These are phyloP conservation scores for Zeuzera pyrina DNA, from an alignment of 2,888 invertebrate genomes.

Conservation along the genomic window DNA sequence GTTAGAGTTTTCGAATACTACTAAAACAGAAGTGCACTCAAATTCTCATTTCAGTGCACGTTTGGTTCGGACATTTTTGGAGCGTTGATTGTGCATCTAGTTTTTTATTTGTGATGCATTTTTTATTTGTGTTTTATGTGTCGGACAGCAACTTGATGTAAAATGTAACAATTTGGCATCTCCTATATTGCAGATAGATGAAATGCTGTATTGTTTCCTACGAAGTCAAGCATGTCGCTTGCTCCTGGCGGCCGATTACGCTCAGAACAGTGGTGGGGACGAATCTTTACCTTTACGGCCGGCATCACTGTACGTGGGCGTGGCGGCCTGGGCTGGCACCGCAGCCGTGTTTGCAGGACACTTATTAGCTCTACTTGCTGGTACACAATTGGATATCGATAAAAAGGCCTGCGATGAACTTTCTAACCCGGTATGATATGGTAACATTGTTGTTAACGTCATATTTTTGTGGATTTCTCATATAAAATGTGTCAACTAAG, in stretches of 20 bases:
- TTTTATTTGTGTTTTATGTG: neutral
- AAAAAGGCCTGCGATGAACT: constrained; percentile 30
- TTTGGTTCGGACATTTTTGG: too few species aligned
- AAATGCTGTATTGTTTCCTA: constrained; percentile 85
- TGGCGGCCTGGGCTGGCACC: constrained; percentile 56
- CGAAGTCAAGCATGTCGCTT: constrained; percentile 79
- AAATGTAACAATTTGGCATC: too few species aligned
- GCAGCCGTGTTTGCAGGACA: constrained; percentile 74
- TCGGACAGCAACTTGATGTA: neutral
- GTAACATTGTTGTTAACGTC: too few species aligned
- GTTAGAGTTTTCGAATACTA: too few species aligned
- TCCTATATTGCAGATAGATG: constrained; percentile 78
- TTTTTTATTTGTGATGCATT: too few species aligned
- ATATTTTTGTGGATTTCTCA: too few species aligned
- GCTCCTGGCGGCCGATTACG: constrained; percentile 66
- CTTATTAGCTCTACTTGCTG: constrained; percentile 76
- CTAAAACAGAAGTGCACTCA: too few species aligned
- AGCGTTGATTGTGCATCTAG: too few species aligned
- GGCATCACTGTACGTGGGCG: constrained; percentile 75
- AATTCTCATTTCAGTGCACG: too few species aligned
- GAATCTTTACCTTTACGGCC: constrained; percentile 27
- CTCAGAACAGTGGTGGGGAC: constrained; percentile 33
- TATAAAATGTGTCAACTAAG: too few species aligned
- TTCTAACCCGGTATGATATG: too few species aligned
- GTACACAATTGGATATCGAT: constrained; percentile 37